phyloP scores from a whole-genome alignment of 2,888 invertebrate species.

The Hipparchia semele region DNA sequence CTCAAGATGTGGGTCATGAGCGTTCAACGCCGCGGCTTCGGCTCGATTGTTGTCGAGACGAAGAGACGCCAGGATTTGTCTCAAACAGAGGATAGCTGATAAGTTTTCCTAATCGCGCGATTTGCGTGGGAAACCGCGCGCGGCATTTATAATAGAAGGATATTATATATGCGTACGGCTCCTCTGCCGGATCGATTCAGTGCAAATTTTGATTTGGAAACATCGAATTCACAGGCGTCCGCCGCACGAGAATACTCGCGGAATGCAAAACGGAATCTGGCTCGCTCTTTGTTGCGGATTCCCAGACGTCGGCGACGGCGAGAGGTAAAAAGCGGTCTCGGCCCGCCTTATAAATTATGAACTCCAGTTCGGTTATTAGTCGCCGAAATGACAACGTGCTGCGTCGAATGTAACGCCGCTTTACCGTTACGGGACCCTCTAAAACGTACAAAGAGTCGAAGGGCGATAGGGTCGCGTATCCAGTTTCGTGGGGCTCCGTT shows the following conservation, averaged over 20 bases:
- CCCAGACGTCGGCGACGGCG: conserved; percentile 74
- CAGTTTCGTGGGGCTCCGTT: conserved; percentile 50
- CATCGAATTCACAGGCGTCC: conserved; percentile 60
- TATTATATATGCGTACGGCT: conserved; percentile 46
- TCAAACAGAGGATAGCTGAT: conserved; percentile 24
- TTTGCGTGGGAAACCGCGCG: conserved; percentile 49
- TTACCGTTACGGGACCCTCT: conserved; percentile 71
- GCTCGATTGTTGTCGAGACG: conserved; percentile 35
- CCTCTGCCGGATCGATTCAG: conserved; percentile 58
- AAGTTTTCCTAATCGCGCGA: conserved; percentile 36
- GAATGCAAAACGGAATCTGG: conserved; percentile 80
- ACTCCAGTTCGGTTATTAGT: conserved; percentile 68
- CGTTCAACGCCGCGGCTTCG: conserved; percentile 31
- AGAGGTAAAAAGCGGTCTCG: conserved; percentile 76
- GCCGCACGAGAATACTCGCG: conserved; percentile 64
- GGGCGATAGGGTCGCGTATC: conserved; percentile 68
- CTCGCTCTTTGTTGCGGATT: conserved; percentile 77
- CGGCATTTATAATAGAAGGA: conserved; percentile 38
- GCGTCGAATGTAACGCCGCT: conserved; percentile 58
- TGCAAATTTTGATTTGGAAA: conserved; percentile 61
- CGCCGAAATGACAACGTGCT: conserved; percentile 67
- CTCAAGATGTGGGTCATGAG: conserved; percentile 70
- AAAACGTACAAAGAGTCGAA: conserved; percentile 57
- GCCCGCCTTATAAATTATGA: conserved; percentile 75
- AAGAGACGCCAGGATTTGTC: conserved; percentile 38